Evolutionary conservation across 2,797 vertebrate genomes (phyloP).

Genomic region (Argentina silus): DNA sequence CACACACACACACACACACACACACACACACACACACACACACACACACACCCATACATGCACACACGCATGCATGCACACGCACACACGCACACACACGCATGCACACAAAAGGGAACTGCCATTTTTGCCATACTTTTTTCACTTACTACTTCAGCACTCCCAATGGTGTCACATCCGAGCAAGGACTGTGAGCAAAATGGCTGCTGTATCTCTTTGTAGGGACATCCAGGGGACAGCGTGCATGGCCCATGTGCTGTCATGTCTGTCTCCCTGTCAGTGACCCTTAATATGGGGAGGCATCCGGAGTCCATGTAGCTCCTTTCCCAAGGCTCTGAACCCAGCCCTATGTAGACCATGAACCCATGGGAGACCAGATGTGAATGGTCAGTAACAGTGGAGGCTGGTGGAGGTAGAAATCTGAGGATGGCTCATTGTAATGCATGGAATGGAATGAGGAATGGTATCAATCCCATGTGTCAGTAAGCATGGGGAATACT

Average conservation of each 20-base stretch:
- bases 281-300: conserved; percentile 10
- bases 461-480: background rate
- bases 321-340: background rate
- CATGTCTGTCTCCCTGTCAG: conserved; percentile 36
- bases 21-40: conserved; percentile 3
- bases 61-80: background rate
- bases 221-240: background rate
- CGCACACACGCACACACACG: conserved; percentile 2
- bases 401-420: too few relatives aligned
- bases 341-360: background rate
- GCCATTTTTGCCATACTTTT: conserved; percentile 34
- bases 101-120: conserved; percentile 11
- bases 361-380: background rate
- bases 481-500: background rate
- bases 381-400: too few relatives aligned
- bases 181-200: conserved; percentile 28
- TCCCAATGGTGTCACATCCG: conserved; percentile 31
- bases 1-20: background rate
- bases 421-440: too few relatives aligned
- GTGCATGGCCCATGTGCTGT: conserved; percentile 11
- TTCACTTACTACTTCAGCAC: conserved; percentile 24
- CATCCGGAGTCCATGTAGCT: conserved; percentile 3
- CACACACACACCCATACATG: background rate
- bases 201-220: conserved; percentile 30
- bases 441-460: too few relatives aligned